These are phyloP conservation scores for Cyanoramphus novaezelandiae DNA, from an alignment of 2,113 vertebrate species.

Conservation along the genomic window DNA sequence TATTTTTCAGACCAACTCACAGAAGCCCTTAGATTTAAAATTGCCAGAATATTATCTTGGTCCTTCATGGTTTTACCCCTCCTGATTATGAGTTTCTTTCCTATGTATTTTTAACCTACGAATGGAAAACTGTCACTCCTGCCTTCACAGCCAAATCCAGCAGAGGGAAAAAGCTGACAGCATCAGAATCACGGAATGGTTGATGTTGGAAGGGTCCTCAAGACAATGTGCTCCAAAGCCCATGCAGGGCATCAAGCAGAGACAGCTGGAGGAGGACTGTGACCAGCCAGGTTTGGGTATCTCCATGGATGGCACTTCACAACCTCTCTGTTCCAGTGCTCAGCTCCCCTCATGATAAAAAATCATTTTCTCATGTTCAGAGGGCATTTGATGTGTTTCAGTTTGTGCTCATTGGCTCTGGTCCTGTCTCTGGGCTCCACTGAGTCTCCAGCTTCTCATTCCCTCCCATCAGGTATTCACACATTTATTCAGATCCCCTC, in stretches of 20 bases:
- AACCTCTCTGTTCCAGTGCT: background rate
- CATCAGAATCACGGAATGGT: background rate
- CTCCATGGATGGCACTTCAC: no score
- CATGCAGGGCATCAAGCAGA: background rate
- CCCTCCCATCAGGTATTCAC: background rate
- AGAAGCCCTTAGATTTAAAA: background rate
- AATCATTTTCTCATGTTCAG: background rate
- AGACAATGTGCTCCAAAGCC: background rate
- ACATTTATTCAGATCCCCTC: background rate
- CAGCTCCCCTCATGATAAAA: background rate
- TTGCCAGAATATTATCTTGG: background rate
- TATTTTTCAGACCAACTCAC: background rate
- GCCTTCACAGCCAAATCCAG: background rate
- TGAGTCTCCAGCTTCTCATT: background rate
- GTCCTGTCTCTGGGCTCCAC: background rate
- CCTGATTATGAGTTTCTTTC: background rate
- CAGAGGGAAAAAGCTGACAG: background rate
- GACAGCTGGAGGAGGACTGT: background rate
- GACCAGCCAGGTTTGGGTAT: background rate
- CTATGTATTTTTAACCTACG: background rate
- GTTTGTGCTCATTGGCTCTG: background rate
- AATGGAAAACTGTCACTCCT: background rate
- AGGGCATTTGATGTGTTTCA: background rate
- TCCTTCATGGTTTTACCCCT: background rate
- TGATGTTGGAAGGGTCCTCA: background rate